Evolutionary conservation across 2,797 vertebrate species (phyloP).

Genomic region (Philypnodon macrostomus): DNA sequence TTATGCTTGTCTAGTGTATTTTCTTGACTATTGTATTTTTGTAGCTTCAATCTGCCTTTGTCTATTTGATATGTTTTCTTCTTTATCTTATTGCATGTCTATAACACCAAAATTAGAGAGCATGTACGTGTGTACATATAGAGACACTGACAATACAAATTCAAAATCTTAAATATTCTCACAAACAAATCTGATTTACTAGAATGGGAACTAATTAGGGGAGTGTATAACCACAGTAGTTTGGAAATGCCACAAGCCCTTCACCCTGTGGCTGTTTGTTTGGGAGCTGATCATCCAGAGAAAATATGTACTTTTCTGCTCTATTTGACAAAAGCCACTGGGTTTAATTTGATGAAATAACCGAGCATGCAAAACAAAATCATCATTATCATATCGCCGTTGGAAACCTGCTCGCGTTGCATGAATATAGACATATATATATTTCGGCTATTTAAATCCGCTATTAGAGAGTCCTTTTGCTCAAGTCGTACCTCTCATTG

Average conservation of each 20-base stretch:
- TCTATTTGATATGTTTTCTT: too few species aligned
- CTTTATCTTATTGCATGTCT: too few species aligned
- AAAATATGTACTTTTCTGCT: constrained; percentile 26
- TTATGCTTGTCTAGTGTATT: too few species aligned
- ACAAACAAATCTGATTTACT: background rate
- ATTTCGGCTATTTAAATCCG: constrained; percentile 18
- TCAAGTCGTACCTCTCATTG: constrained; percentile 36
- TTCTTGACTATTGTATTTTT: too few species aligned
- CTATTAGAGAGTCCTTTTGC: constrained; percentile 33
- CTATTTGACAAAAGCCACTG: constrained; percentile 23
- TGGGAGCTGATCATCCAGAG: constrained; percentile 22
- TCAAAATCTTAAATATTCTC: too few species aligned
- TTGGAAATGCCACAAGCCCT: constrained; percentile 13
- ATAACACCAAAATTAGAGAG: too few species aligned
- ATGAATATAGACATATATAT: constrained; percentile 18
- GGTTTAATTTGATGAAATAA: constrained; percentile 49
- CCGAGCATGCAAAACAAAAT: constrained; percentile 24
- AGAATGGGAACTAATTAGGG: background rate
- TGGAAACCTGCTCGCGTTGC: constrained; percentile 21
- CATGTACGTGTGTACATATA: too few species aligned
- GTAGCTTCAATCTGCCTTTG: too few species aligned
- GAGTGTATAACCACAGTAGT: background rate
- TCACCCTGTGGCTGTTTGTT: constrained; percentile 19
- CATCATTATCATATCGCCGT: constrained; percentile 29
- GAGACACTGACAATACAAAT: too few species aligned